Base-by-base conservation (phyloP, 2,888 invertebrate species). In the Alloscopus bannaensis region DNA sequence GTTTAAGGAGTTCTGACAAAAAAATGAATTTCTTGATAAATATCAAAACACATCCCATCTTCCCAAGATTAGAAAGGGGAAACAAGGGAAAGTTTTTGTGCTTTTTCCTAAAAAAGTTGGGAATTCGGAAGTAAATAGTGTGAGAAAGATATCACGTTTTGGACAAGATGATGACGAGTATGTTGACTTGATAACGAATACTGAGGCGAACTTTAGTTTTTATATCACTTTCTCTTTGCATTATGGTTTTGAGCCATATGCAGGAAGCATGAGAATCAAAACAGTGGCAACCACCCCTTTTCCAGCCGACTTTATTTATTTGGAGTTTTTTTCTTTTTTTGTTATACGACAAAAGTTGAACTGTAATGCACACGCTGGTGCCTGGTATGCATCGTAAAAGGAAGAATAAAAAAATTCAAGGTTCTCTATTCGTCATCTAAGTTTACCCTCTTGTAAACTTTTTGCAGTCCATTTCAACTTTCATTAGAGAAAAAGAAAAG, bases 101-200 rank as follows among this genome's bases (percentile, higher is more conserved):
- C 47, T n/a, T 47, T 47, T 47, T 6, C 11, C 11, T 6, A 18
- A 47, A 31, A 73, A 55, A 45, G 18, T 47, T 18, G 36, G 52
- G 52, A 57, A 66, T 68, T 52, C 50, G 72, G 64, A 66, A 73
- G 65, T 66, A 66, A 31, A 45, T 45, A 66, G 57, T 65, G 65
- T 50, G 73, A 57, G 47, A 73, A 45, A 73, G 73, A 65, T 73
- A 73, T 73, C 73, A 66, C n/a, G n/a, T n/a, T 73, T 73, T 66
- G 73, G 57, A 55, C 26, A 45, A 52, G 50, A 40, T 36, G 20
- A 31, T 65, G 57, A 45, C 60, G 28, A 52, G 11, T 26, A 62
- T 13, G 60, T n/a, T 29, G 2, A 36, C 13, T 11, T n/a, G 20
- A 31, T 18, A 16, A 20, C 29, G 50, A 29, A 22, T 20, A 50